phyloP scores from a whole-genome alignment of 2,888 invertebrate genomes.

The Plebejus anna region DNA sequence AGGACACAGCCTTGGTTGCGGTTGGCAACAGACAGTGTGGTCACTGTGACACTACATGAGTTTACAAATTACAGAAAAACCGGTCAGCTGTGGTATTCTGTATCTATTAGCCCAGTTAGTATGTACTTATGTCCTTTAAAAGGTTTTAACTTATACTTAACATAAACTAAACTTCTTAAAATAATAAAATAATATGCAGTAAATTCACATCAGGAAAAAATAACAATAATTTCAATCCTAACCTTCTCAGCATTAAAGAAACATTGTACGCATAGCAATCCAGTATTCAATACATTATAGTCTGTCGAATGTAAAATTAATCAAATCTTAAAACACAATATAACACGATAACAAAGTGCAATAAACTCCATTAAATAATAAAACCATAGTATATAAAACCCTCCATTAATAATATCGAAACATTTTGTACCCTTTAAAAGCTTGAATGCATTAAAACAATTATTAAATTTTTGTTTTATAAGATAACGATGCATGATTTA shows the following conservation, averaged over 20 bases:
- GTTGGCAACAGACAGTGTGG: conserved; percentile 40
- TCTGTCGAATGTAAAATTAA: not conserved
- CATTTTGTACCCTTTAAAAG: conserved; percentile 8
- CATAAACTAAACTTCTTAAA: not conserved
- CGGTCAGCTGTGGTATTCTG: not conserved
- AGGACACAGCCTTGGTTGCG: conserved; percentile 35
- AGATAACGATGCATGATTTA: not conserved
- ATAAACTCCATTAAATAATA: not conserved
- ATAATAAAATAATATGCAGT: no score
- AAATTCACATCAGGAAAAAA: no score
- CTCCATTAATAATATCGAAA: not conserved
- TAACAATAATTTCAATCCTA: no score
- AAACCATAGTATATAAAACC: not conserved
- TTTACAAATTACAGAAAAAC: conserved; percentile 19
- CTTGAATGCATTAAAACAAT: conserved; percentile 3
- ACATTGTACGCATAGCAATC: no score
- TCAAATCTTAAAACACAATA: not conserved
- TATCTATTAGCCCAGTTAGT: not conserved
- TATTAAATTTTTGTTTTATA: not conserved
- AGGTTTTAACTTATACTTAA: not conserved
- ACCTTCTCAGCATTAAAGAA: no score
- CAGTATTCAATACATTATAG: not conserved
- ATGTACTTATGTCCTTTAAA: not conserved
- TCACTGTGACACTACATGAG: conserved; percentile 33
- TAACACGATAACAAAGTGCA: conserved; percentile 6